phyloP scores from a whole-genome alignment of 2,113 vertebrate species.

The Eolophus roseicapilla region DNA sequence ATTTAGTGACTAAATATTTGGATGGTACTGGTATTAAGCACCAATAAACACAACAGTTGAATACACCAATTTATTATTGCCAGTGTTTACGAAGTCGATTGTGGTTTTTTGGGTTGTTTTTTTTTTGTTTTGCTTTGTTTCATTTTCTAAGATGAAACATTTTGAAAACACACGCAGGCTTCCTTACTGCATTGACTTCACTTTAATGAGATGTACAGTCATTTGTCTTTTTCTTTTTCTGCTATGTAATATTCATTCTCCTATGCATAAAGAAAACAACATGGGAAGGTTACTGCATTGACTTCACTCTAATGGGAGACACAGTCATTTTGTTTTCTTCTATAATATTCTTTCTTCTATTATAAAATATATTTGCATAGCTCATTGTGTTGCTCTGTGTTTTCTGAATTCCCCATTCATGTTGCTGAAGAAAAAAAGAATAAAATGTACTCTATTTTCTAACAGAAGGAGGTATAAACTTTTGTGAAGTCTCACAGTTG shows the following conservation, averaged over 20 bases:
- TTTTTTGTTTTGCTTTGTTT: conserved; percentile 38
- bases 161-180: conserved; percentile 87
- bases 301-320: conserved; percentile 69
- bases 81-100: conserved; percentile 81
- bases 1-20: conserved; percentile 91
- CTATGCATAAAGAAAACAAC: conserved; percentile 66
- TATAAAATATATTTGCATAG: conserved; percentile 72
- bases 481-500: conserved; percentile 75
- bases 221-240: not conserved
- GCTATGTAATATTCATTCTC: conserved; percentile 68
- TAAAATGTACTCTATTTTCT: conserved; percentile 70
- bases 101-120: conserved; percentile 31
- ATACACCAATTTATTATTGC: conserved; percentile 74
- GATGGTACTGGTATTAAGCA: conserved; percentile 70
- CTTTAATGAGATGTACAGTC: conserved; percentile 72
- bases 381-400: conserved; percentile 66
- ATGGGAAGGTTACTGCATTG: conserved; percentile 72
- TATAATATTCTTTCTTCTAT: conserved; percentile 71
- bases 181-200: conserved; percentile 76
- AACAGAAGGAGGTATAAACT: conserved; percentile 73
- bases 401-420: conserved; percentile 70
- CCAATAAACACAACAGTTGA: conserved; percentile 83
- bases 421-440: conserved; percentile 56
- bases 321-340: conserved; percentile 84
- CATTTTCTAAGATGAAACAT: conserved; percentile 79